A percentile compares a stretch with the other conserved stretches of the same genome.
These are phyloP conservation scores for Halcyon smyrnensis DNA, from an alignment of 2,797 vertebrate species.

Conservation along the genomic window DNA sequence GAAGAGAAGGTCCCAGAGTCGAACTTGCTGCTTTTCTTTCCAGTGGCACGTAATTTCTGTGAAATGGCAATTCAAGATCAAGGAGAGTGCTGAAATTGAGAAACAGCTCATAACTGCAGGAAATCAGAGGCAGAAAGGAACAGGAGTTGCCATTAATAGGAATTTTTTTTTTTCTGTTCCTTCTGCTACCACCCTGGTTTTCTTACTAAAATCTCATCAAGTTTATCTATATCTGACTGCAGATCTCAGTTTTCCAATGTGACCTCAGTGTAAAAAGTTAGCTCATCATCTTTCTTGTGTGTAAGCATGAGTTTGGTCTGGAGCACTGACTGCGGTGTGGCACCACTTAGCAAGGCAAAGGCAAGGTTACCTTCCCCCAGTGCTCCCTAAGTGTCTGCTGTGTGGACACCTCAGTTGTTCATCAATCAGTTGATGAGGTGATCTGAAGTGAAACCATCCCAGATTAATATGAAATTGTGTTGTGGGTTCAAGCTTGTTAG, in stretches of 20 bases:
- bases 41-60: neutral
- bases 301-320: neutral
- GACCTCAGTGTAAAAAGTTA: neutral
- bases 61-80: slow-evolving; percentile 13
- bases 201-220: neutral
- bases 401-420: neutral
- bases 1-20: neutral
- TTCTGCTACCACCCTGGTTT: neutral
- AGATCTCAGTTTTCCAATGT: neutral
- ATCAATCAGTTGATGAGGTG: neutral
- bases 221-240: neutral
- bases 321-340: neutral
- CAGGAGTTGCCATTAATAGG: neutral
- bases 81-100: neutral
- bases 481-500: neutral
- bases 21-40: slow-evolving; percentile 3
- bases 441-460: neutral
- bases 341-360: neutral
- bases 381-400: neutral
- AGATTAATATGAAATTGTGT: neutral
- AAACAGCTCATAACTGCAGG: neutral
- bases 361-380: neutral
- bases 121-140: neutral
- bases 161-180: neutral
- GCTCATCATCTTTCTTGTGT: neutral